phyloP scores from a whole-genome alignment of 1,140 invertebrate genomes.

The Bombus pascuorum region DNA sequence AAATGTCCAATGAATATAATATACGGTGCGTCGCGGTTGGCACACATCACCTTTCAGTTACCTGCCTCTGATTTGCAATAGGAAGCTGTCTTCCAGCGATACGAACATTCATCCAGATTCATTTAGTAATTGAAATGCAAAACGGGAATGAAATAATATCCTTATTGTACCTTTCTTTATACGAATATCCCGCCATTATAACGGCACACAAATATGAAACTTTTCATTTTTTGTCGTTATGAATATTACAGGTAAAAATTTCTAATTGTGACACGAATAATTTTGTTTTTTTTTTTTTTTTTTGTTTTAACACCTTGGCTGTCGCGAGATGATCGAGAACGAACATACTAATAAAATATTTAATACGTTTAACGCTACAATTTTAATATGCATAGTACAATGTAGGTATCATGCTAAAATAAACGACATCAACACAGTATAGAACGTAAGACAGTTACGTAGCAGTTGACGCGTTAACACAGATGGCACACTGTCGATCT shows the following conservation, averaged over 20 bases:
- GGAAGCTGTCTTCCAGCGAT: not conserved
- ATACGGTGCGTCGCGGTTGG: conserved; percentile 42
- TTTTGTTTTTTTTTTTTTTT: not conserved
- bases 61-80: not conserved
- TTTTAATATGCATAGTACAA: not conserved
- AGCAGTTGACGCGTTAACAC: no score
- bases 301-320: no score
- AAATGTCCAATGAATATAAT: conserved; percentile 71
- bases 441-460: no score
- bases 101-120: not conserved
- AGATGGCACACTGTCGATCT: not conserved
- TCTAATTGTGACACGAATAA: not conserved
- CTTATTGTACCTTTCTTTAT: no score
- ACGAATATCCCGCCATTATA: not conserved
- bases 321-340: no score
- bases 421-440: not conserved
- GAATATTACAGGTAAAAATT: not conserved
- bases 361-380: not conserved
- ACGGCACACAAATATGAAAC: not conserved
- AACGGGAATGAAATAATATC: no score
- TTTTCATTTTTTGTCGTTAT: not conserved
- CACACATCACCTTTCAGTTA: not conserved
- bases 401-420: not conserved
- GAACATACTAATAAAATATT: not conserved
- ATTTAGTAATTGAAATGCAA: not conserved